These are phyloP conservation scores for Coluber constrictor DNA, from an alignment of 2,797 vertebrate species.

Conservation along the genomic window DNA sequence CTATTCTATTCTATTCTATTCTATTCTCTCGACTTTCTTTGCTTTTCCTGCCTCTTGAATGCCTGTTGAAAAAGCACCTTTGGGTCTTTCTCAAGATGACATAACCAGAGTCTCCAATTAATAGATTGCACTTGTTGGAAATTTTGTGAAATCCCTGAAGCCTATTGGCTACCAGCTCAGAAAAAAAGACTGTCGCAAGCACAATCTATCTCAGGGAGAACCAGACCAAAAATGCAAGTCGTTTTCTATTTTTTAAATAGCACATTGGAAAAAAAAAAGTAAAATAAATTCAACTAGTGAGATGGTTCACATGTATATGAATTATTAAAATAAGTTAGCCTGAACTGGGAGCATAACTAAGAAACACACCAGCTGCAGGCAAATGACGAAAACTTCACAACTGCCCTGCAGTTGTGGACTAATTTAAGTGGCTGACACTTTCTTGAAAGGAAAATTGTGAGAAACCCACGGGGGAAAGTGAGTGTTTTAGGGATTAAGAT, in stretches of 20 bases:
- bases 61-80: too few species aligned
- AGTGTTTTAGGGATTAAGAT: conserved; percentile 51
- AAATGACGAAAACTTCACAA: conserved; percentile 50
- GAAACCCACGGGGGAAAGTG: conserved; percentile 46
- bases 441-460: conserved; percentile 52
- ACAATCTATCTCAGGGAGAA: not conserved
- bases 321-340: conserved; percentile 45
- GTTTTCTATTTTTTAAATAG: conserved; percentile 11
- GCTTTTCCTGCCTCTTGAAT: too few species aligned
- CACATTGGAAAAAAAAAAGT: not conserved
- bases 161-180: not conserved
- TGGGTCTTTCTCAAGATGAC: not conserved
- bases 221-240: not conserved
- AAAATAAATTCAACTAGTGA: not conserved
- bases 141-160: not conserved
- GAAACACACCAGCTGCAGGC: conserved; percentile 50
- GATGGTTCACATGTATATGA: conserved; percentile 32
- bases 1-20: rapidly evolving
- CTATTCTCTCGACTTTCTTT: too few species aligned
- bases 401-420: conserved; percentile 56
- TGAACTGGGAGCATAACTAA: conserved; percentile 36
- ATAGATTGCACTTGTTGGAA: not conserved
- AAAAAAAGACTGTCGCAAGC: not conserved
- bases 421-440: conserved; percentile 60
- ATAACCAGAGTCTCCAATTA: not conserved